Conservation (phyloP, 2,888 invertebrate species). For the Xestia ashworthii region DNA sequence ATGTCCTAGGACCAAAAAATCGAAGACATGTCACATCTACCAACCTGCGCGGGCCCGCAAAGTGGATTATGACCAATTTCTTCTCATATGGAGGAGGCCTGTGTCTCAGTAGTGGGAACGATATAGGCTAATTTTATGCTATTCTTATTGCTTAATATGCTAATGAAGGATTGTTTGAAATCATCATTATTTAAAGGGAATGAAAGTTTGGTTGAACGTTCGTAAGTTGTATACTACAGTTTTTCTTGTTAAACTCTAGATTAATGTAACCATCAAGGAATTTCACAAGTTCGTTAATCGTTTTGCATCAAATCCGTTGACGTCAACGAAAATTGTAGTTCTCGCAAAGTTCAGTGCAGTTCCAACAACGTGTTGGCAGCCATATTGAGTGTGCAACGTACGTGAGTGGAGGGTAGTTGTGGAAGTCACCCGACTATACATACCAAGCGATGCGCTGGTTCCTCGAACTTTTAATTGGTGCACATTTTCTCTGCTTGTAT, state of each 20-base stretch:
- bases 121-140: too few species aligned
- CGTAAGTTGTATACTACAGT: background rate
- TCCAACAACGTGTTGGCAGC: constrained; percentile 19
- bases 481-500: constrained; percentile 9
- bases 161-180: background rate
- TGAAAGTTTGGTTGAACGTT: background rate
- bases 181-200: background rate
- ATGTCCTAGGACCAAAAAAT: too few species aligned
- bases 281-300: background rate
- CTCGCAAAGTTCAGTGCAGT: constrained; percentile 8
- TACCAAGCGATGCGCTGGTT: constrained; percentile 15
- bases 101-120: too few species aligned
- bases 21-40: too few species aligned
- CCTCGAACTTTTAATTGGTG: constrained; percentile 52
- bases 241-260: background rate
- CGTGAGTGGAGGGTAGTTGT: constrained; percentile 3
- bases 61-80: too few species aligned
- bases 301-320: background rate
- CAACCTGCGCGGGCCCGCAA: too few species aligned
- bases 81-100: too few species aligned
- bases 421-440: background rate
- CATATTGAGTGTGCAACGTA: constrained; percentile 31
- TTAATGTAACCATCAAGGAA: background rate
- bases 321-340: background rate
- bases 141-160: too few species aligned